Conservation (phyloP, 30 jellyfish, hydroid and myxozoan species). For the Chrysaora quinquecirrha region DNA sequence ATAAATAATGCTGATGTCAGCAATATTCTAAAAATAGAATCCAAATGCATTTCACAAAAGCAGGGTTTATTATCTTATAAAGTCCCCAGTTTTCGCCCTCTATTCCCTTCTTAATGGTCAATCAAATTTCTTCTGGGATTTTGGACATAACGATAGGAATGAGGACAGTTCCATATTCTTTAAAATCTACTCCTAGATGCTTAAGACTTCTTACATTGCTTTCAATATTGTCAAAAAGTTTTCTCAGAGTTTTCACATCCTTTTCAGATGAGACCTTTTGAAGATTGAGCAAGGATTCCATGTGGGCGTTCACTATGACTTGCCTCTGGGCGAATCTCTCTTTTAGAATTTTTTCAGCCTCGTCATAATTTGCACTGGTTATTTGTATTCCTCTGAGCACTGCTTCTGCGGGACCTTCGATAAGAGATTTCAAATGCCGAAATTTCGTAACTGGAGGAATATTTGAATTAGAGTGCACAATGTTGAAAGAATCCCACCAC, state of each 20-base stretch:
- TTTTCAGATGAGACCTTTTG: conserved; percentile 23
- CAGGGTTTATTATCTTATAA: too few species aligned
- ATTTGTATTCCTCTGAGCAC: conserved; percentile 32
- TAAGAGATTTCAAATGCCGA: conserved; percentile 31
- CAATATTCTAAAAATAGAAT: too few species aligned
- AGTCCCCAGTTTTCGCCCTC: conserved; percentile 19
- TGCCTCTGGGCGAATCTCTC: conserved; percentile 54
- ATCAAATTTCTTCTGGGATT: conserved; percentile 28
- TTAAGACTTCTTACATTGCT: conserved; percentile 25
- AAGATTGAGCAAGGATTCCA: conserved; percentile 30
- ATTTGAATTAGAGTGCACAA: conserved; percentile 3
- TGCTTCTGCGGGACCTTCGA: conserved; percentile 57
- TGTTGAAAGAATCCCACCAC: conserved; percentile 47
- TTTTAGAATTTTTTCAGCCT: conserved; percentile 28
- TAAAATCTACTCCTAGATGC: conserved; percentile 16
- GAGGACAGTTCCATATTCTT: conserved; percentile 19
- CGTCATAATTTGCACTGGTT: conserved; percentile 39
- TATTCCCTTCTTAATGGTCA: neutral
- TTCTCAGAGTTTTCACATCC: conserved; percentile 34
- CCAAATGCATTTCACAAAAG: too few species aligned
- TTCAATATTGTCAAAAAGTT: conserved; percentile 44
- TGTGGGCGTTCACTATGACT: conserved; percentile 48
- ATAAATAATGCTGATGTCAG: too few species aligned
- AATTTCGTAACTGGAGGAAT: conserved; percentile 23
- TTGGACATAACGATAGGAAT: conserved; percentile 9